Evolutionary conservation across 2,888 invertebrate genomes (phyloP).

Genomic region (Podabrus alpinus): DNA sequence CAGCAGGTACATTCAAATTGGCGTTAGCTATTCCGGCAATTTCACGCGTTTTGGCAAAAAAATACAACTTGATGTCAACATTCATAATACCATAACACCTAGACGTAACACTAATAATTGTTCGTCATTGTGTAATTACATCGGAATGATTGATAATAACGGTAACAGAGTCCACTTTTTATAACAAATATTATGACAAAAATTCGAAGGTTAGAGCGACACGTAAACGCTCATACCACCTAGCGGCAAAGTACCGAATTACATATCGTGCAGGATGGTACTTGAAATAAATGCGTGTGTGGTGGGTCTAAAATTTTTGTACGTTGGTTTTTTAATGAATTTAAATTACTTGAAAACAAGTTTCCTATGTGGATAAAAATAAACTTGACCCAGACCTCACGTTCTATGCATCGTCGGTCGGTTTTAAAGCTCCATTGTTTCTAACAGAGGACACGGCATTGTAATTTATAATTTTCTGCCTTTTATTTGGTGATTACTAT

Average conservation of each 20-base stretch:
- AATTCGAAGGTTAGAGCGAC: not conserved
- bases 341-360: not conserved
- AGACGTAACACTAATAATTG: not conserved
- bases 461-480: not conserved
- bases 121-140: not conserved
- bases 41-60: slow-evolving; percentile 91
- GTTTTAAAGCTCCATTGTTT: no score
- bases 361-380: not conserved
- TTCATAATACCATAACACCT: slow-evolving; percentile 47
- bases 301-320: not conserved
- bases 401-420: not conserved
- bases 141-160: not conserved
- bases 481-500: not conserved
- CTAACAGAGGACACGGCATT: not conserved
- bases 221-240: not conserved
- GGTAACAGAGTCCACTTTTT: not conserved
- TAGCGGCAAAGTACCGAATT: not conserved
- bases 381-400: not conserved
- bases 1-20: slow-evolving; percentile 58
- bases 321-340: no score
- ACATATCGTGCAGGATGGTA: not conserved
- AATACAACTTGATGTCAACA: slow-evolving; percentile 71
- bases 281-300: not conserved
- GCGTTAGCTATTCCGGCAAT: slow-evolving; percentile 69
- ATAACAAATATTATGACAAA: not conserved